Evolutionary conservation across 2,888 invertebrate species (phyloP), one percentile per base, ranked within the genome.

Genomic region (Epinotia bilunana): DNA sequence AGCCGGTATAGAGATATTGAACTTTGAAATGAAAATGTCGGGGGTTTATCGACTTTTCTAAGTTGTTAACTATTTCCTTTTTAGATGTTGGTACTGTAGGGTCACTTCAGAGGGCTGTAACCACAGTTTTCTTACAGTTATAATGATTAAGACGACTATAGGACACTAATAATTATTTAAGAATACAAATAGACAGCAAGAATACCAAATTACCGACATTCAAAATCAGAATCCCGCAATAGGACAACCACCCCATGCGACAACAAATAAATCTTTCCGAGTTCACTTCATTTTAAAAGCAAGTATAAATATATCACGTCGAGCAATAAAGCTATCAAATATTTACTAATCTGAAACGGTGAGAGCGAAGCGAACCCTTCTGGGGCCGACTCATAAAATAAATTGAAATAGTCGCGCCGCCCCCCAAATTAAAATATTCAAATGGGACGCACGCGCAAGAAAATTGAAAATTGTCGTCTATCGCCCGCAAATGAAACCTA

Each of bases 391-490:
- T 94, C 94, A 94, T 94, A 94, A 94, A 94, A 94, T 94, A 94
- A 94, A 94, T 94, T 94, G 94, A 94, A 94, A 94, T 94, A 93
- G 94, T 93, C 94, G 90, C 92, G 88, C 91, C 93, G 92, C 94
- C 94, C 94, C 92, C 94, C 92, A 93, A 94, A 94, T 94, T 94
- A 93, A 94, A 94, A 94, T 94, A 94, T 94, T 94, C 93, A 94
- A 94, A 94, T 94, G 94, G 93, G 92, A 92, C 92, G 94, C 94
- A 94, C 94, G 94, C 94, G 94, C 92, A 94, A 94, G 94, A 94
- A 94, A 94, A 94, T 94, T 94, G 94, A 94, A 94, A 93, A 94
- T 94, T 94, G 94, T 94, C 94, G 94, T 94, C 94, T 93, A 93
- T 93, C 89, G 93, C 91, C 94, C 94, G 90, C 94, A 94, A 94